Base-by-base conservation (phyloP, 2,113 vertebrate genomes). In the Sylvietta virens region DNA sequence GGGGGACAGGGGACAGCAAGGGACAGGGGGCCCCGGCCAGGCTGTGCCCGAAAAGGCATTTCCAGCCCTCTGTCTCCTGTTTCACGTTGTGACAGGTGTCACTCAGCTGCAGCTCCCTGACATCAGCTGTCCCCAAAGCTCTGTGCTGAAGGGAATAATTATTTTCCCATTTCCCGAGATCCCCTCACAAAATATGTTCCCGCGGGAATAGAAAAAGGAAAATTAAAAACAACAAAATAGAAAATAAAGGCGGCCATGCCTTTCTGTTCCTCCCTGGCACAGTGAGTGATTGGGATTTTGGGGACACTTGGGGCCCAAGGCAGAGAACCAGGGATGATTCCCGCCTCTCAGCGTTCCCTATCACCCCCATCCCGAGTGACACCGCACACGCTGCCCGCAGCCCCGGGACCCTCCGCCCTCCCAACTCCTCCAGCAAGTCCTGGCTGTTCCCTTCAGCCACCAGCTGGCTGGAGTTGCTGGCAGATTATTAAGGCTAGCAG, bases 401-500 rank as follows among this genome's bases (percentile, higher is more conserved):
- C 56, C 45, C 62, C 15, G 15, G 3, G 1, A 31, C 7, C 33
- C 1, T 0, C 50, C 11, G 0, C 85, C 45, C 19, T 5, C 60
- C 27, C 69, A 33, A 0, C 58, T 79, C 60, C 64, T 77, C 33
- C n/a, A n/a, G 79, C 44, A 40, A 13, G 6, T 33, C 66, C 66
- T 72, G 89, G 86, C 81, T 78, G 14, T 27, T 70, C 67, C 87
- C 73, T 71, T 78, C 44, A 89, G 78, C 91, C 65, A 82, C 76
- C 77, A 74, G 76, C 78, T 56, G 64, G 22, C 74, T 84, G 37
- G 5, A 16, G 47, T 11, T 92, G 73, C 80, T 92, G 82, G 70
- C 33, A 94, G 78, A 65, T 88, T 35, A 95, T 87, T 85, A 35
- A 82, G 82, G 62, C 44, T 27, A 97, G 77, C 87, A 78, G 77